Conservation (phyloP, 2,797 vertebrate species). For the Ctenopoma multispine region DNA sequence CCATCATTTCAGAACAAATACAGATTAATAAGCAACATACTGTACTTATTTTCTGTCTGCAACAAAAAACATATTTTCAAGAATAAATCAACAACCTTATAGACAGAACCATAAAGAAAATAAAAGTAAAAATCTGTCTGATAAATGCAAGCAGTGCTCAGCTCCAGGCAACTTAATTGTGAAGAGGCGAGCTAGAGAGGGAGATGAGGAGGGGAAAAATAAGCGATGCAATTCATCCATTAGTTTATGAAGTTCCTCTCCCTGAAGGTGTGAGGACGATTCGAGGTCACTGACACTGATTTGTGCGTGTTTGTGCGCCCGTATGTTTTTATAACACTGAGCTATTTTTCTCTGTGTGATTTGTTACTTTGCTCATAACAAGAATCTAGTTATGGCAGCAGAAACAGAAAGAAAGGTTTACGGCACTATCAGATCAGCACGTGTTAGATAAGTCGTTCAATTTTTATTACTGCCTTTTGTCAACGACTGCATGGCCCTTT, state of each 20-base stretch:
- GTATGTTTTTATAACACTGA: constrained; percentile 7
- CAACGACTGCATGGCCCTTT: too few relatives aligned
- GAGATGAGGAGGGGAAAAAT: constrained; percentile 32
- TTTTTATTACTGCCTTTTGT: too few relatives aligned
- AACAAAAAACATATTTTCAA: constrained; percentile 22
- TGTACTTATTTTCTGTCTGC: constrained; percentile 11
- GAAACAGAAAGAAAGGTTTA: constrained; percentile 2
- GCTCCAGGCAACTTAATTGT: constrained; percentile 56
- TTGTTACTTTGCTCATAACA: constrained; percentile 8
- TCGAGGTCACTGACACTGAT: constrained; percentile 66
- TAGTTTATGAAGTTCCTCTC: constrained; percentile 62
- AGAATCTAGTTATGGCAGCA: neutral
- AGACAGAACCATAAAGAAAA: constrained; percentile 34
- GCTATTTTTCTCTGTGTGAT: neutral
- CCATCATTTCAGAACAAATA: neutral
- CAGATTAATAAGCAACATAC: constrained; percentile 4
- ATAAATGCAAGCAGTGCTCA: constrained; percentile 45
- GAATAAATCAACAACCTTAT: constrained; percentile 56
- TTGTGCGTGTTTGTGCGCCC: constrained; percentile 23
- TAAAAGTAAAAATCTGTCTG: constrained; percentile 13
- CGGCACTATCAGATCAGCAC: neutral
- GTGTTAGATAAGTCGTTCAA: neutral
- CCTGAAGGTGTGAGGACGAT: constrained; percentile 64
- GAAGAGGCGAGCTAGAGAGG: constrained; percentile 24
- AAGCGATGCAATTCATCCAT: constrained; percentile 59